These are phyloP conservation scores for Hiodon alosoides DNA, from an alignment of 2,113 vertebrate genomes.

Conservation along the genomic window DNA sequence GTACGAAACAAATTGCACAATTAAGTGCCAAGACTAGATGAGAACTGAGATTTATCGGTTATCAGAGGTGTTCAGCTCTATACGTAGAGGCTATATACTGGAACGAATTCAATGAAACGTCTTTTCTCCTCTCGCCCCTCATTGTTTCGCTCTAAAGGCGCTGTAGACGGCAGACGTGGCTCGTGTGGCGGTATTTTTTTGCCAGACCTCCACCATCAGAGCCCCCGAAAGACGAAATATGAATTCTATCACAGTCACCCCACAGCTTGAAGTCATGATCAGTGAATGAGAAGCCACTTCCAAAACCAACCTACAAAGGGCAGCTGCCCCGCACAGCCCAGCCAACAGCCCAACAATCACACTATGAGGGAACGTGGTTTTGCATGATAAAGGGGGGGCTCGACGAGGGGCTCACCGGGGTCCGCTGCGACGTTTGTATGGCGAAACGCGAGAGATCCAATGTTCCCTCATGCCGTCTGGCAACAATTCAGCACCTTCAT, in stretches of 20 bases:
- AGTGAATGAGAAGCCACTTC: constrained; percentile 6
- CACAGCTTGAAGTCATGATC: constrained; percentile 27
- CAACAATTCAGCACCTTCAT: no score
- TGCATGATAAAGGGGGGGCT: constrained; percentile 39
- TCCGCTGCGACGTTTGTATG: constrained; percentile 15
- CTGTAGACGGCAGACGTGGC: background rate
- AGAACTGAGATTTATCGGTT: constrained; percentile 12
- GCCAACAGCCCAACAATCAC: constrained; percentile 12
- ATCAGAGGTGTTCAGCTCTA: background rate
- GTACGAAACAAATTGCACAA: constrained; percentile 15
- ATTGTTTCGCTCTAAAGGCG: background rate
- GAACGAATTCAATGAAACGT: background rate
- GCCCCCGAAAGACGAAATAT: constrained; percentile 12
- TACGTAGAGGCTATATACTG: no score
- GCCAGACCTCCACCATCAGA: background rate
- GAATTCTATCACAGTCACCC: constrained; percentile 13
- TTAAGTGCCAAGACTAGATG: constrained; percentile 13
- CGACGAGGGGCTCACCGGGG: constrained; percentile 12
- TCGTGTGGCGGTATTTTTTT: background rate
- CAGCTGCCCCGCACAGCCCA: background rate
- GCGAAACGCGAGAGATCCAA: background rate
- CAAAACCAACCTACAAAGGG: background rate
- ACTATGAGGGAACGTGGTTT: constrained; percentile 28
- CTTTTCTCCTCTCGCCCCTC: background rate
- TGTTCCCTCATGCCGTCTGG: no score